Evolutionary conservation across 2,113 vertebrate species (phyloP), one percentile per base, ranked within the genome.

Genomic region (Hippopotamus amphibius): DNA sequence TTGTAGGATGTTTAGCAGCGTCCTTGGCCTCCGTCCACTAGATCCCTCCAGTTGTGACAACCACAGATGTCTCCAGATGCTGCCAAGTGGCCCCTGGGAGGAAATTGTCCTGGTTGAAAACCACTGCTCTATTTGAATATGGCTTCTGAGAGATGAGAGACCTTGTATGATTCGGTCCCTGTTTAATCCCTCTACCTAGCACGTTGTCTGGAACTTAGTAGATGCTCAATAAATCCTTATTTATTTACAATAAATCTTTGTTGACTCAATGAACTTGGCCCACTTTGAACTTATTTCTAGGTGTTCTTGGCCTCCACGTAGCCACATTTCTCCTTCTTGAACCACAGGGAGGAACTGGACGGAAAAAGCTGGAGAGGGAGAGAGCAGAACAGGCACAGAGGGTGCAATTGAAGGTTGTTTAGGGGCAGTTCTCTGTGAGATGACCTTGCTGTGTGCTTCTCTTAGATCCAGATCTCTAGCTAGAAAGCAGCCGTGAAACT

Each of bases 221-320:
- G 61, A 63, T 69, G 30, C 57, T 95, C 43, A 57, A 0, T 83
- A 63, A 65, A 53, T 37, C 22, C 33, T 92, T n/a, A 8, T 63
- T 50, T 43, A 43, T 61, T 26, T 21, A 30, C 4, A 46, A 0
- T 86, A 74, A 46, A 41, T 50, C 22, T 43, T 90, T n/a, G 17
- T 68, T 30, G 53, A 37, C 30, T 37, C 48, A 90, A 72, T 76
- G 48, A 68, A 57, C 80, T 41, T 41, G 57, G 11, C n/a, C 33
- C 37, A 37, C 14, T 74, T 76, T 72, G 63, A 96, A 92, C 22
- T 68, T 53, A 37, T 30, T 89, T 95, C 61, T 80, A 86, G 76
- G 46, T 30, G 26, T 9, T 65, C 19, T 55, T 94, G 85, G 19
- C 33, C 26, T 97, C 83, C 43, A 92, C 48, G 30, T 59, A 80